A percentile compares a stretch with the other conserved stretches of the same genome.
Evolutionary conservation across 2,113 vertebrate species (phyloP).

Genomic region (Cyprinus carpio): DNA sequence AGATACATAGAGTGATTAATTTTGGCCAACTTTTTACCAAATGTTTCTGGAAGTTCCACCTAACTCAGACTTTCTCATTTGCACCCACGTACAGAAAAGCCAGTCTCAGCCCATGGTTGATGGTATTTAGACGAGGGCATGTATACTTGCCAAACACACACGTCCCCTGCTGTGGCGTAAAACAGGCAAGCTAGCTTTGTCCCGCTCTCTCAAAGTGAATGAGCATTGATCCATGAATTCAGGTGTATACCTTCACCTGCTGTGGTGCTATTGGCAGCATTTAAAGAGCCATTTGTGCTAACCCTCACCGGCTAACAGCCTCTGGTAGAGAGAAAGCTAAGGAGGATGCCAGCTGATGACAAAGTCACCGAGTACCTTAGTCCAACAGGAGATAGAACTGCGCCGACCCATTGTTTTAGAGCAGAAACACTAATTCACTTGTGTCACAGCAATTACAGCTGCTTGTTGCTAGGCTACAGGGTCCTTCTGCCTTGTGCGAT

Average conservation of each 20-base stretch:
- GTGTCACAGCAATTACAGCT: slow-evolving; percentile 66
- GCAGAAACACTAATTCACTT: slow-evolving; percentile 64
- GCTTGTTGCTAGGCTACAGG: slow-evolving; percentile 69
- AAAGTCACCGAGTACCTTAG: slow-evolving; percentile 39
- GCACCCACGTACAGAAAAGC: background rate
- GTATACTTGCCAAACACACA: slow-evolving; percentile 13
- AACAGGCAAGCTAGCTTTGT: background rate
- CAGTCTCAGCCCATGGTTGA: background rate
- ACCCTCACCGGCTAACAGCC: background rate
- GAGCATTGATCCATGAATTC: slow-evolving; percentile 1
- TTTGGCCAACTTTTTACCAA: background rate
- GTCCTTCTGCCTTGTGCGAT: slow-evolving; percentile 63
- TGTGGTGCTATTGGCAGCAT: slow-evolving; percentile 11
- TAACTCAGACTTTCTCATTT: background rate
- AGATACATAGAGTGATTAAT: background rate
- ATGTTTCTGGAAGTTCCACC: background rate
- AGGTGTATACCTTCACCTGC: background rate
- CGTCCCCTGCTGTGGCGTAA: background rate
- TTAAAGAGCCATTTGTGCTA: slow-evolving; percentile 34
- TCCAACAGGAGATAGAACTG: slow-evolving; percentile 48
- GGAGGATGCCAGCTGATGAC: slow-evolving; percentile 23
- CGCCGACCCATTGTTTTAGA: slow-evolving; percentile 61
- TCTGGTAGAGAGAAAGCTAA: slow-evolving; percentile 17
- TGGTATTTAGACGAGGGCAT: background rate
- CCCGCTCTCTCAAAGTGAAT: background rate